These are phyloP conservation scores for Scalopus aquaticus DNA, from an alignment of 2,113 vertebrate genomes.

Conservation along the genomic window DNA sequence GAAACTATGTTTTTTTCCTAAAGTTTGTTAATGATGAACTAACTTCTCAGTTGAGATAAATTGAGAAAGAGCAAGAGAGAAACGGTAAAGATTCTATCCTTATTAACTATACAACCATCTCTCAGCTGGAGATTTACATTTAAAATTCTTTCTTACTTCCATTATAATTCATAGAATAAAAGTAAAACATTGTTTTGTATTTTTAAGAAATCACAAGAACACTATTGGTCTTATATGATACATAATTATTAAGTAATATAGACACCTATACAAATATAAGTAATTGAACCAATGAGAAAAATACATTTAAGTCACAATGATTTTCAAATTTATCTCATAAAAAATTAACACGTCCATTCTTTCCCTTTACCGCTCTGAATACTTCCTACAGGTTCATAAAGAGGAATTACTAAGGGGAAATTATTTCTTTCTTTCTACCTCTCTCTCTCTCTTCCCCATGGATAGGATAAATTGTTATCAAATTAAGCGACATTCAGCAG, in stretches of 20 bases:
- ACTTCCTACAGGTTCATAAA: background rate
- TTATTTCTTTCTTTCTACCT: background rate
- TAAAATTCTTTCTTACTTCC: background rate
- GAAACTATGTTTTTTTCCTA: background rate
- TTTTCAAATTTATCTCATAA: constrained; percentile 5
- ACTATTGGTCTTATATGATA: background rate
- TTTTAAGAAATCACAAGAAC: background rate
- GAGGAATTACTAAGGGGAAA: background rate
- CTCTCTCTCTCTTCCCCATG: background rate
- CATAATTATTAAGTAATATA: background rate
- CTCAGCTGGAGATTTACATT: background rate
- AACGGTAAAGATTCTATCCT: background rate
- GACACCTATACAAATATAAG: background rate
- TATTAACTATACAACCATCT: background rate
- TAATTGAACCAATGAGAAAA: background rate
- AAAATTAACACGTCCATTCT: background rate
- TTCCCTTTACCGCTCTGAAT: background rate
- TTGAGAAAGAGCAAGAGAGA: background rate
- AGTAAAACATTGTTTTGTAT: background rate
- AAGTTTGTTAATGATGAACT: background rate
- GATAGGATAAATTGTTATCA: background rate
- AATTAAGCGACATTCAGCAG: too few relatives aligned
- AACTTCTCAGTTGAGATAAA: background rate
- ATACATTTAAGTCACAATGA: background rate
- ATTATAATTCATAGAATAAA: background rate